Evolutionary conservation across 2,888 invertebrate genomes (phyloP).

Genomic region (Drosophila nigritarsus): DNA sequence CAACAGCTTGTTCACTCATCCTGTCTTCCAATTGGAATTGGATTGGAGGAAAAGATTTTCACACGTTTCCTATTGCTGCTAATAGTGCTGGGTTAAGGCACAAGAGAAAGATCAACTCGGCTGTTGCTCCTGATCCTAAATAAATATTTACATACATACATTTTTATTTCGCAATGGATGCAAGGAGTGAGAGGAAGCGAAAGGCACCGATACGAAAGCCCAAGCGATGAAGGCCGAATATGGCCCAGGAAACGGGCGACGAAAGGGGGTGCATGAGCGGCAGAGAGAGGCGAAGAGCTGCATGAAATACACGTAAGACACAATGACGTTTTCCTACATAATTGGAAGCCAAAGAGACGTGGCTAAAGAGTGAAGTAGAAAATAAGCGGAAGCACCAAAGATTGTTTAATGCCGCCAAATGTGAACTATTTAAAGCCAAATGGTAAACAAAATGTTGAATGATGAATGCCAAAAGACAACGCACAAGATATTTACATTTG

Average conservation of each 20-base stretch:
- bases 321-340: constrained; percentile 19
- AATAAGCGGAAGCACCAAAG: constrained; percentile 6
- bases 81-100: background rate
- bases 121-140: background rate
- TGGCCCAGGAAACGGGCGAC: background rate
- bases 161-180: background rate
- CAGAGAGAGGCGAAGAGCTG: constrained; percentile 6
- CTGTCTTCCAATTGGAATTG: background rate
- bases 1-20: background rate
- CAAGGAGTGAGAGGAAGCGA: background rate
- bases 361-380: background rate
- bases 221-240: background rate
- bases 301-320: constrained; percentile 9
- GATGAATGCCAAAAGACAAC: constrained; percentile 18
- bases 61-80: background rate
- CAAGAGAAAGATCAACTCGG: background rate
- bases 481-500: constrained; percentile 1
- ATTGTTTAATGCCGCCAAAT: constrained; percentile 29
- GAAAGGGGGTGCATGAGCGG: background rate
- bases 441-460: constrained; percentile 41
- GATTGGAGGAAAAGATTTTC: background rate
- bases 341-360: background rate
- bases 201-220: background rate
- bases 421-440: constrained; percentile 23
- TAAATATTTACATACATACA: background rate